Evolutionary conservation across 1,140 invertebrate genomes (phyloP).

Genomic region (Nebria ingens): DNA sequence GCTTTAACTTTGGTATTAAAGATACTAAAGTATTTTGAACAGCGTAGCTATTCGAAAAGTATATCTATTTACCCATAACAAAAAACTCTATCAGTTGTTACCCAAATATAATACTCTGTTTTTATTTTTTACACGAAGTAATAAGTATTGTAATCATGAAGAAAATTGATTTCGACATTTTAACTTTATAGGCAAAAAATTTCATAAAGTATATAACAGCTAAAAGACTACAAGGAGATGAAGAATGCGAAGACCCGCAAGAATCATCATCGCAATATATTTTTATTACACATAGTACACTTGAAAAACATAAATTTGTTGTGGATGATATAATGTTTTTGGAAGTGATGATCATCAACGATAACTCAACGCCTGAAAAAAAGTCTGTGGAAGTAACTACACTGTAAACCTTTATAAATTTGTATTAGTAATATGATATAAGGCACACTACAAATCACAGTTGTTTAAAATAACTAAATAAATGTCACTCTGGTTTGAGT

Average conservation of each 20-base stretch:
- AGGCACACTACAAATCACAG: conserved; percentile 2
- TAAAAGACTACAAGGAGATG: conserved; percentile 34
- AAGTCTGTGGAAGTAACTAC: neutral
- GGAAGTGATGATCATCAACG: conserved; percentile 43
- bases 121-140: too few species aligned
- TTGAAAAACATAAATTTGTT: conserved; percentile 53
- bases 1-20: too few species aligned
- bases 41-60: too few species aligned
- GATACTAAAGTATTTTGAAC: too few species aligned
- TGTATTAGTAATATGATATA: conserved; percentile 1
- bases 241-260: conserved; percentile 36
- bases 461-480: neutral
- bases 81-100: too few species aligned
- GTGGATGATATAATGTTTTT: conserved; percentile 54
- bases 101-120: too few species aligned
- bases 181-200: conserved; percentile 32
- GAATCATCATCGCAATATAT: conserved; percentile 53
- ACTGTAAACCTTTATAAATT: neutral
- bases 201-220: conserved; percentile 40
- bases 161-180: too few species aligned
- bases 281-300: conserved; percentile 57
- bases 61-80: too few species aligned
- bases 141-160: too few species aligned
- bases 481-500: conserved; percentile 22
- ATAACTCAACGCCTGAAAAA: neutral